Evolutionary conservation across 2,888 invertebrate species (phyloP), one percentile per base, ranked within the genome.

Genomic region (Elysia crispata): DNA sequence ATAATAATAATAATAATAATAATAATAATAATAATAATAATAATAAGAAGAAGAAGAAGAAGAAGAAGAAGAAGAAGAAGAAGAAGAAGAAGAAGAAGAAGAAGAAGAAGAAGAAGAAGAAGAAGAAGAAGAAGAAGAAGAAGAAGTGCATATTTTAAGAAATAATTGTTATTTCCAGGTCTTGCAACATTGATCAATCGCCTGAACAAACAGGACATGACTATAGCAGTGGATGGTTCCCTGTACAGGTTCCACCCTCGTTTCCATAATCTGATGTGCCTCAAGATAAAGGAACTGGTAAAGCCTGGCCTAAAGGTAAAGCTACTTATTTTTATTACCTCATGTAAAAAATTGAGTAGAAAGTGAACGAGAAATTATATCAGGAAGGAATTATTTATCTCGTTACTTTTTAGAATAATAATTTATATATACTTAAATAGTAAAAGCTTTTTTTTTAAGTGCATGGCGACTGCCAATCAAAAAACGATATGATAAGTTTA

Each of bases 211-310:
- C 95, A 96, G 33, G 94, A 94, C 86, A 96, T 97, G 83, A 97
- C 97, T 18, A 96, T 98, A 81, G 98, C 98, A 84, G 96, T 98
- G 89, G 98, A 98, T 93, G 98, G 98, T 84, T 97, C 97, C 83
- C 96, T 98, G 31, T 98, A 98, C 93, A 94, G 98, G 88, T 98
- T 96, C 94, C 98, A 98, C 93, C 98, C 98, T 18, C 96, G 97
- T 93, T 98, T 98, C 89, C 90, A 90, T 75, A 88, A 90, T 80
- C 86, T 90, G 49, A 90, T 91, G 90, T 86, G 86, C 54, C 86
- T 90, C 66, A 91, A 90, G 83, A 89, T 90, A 73, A 85, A 89
- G 77, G 88, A 89, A 77, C 87, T 91, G 23, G 86, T 89, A 72
- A 87, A 88, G 49, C 88, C 89, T 30, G 89, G 89, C 28, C 82